These are phyloP conservation scores for Miltochrista miniata DNA, from an alignment of 2,888 invertebrate species.

Conservation along the genomic window DNA sequence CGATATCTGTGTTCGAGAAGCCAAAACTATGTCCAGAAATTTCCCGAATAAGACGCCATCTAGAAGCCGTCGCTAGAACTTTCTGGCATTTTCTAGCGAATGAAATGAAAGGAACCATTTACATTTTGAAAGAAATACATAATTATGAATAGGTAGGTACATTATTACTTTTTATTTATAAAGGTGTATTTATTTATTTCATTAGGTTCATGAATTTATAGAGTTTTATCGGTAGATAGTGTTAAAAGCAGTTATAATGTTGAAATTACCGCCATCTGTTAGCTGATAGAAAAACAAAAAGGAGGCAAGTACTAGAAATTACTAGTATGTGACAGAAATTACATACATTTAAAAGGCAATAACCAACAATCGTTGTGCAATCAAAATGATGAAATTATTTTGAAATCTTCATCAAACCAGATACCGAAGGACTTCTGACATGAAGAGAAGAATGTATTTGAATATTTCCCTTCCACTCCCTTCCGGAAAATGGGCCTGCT, in stretches of 20 bases:
- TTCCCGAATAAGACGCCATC: slow-evolving; percentile 54
- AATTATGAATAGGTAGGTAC: too few species aligned
- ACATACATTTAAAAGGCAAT: not conserved
- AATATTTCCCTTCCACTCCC: too few species aligned
- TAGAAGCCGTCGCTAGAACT: slow-evolving; percentile 31
- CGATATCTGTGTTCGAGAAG: slow-evolving; percentile 62
- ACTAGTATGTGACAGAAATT: not conserved
- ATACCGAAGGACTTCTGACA: not conserved
- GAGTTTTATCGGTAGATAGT: not conserved
- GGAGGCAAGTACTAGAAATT: not conserved
- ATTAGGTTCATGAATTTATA: too few species aligned
- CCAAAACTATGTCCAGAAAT: slow-evolving; percentile 50
- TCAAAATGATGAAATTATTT: slow-evolving; percentile 1
- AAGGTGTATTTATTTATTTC: too few species aligned
- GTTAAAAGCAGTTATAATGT: not conserved
- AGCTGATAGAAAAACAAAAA: not conserved
- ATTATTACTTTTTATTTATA: too few species aligned
- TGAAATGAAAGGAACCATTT: too few species aligned
- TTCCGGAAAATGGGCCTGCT: too few species aligned
- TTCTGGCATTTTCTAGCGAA: not conserved
- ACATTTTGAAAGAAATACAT: too few species aligned
- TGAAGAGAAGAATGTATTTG: too few species aligned
- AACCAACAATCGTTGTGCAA: slow-evolving; percentile 4
- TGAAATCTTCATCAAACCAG: not conserved
- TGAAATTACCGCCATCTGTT: not conserved